Evolutionary conservation across 2,888 invertebrate genomes (phyloP), one percentile per base, ranked within the genome.

Genomic region (Digitonthophagus gazella): DNA sequence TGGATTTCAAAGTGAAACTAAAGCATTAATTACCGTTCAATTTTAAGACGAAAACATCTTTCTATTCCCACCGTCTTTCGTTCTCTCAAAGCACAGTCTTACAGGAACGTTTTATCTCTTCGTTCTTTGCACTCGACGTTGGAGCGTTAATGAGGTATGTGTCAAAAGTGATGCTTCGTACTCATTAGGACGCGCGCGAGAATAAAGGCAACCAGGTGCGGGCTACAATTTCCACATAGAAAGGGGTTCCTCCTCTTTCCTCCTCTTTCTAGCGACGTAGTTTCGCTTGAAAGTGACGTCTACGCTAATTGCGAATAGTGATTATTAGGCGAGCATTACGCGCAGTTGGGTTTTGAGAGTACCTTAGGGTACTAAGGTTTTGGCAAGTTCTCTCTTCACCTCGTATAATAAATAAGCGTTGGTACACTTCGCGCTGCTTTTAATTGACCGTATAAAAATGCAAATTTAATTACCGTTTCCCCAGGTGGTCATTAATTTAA

Each of bases 181-280:
- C 61, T 61, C 61, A 61, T 61, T 61, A 61, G 61, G 2, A 20
- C 15, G 16, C 16, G 15, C 22, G 3, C 8, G 28, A 44, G 61
- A 61, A 61, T 61, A 61, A 61, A 61, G 61, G 61, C 20, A 61
- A 15, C 19, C 61, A 61, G 61, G 61, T 61, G 20, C 61, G 61
- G 18, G 18, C 16, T 16, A 18, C 58, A 15, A 15, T 61, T 18
- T 19, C 11, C 18, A 61, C 61, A 20, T 61, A 19, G 16, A 19
- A 61, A 15, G 57, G 16, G 58, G 15, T 58, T 58, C 19, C 1
- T 16, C 19, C 19, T n/a, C 15, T 18, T 15, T 8, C 58, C 15
- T 8, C 14, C 16, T 14, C 61, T 56, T 16, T 16, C 14, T 16
- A 1, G 3, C 16, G 57, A 16, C 57, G 6, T 14, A n/a, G 57